Evolutionary conservation across 2,797 vertebrate species (phyloP).

Genomic region (Crax fasciolata): DNA sequence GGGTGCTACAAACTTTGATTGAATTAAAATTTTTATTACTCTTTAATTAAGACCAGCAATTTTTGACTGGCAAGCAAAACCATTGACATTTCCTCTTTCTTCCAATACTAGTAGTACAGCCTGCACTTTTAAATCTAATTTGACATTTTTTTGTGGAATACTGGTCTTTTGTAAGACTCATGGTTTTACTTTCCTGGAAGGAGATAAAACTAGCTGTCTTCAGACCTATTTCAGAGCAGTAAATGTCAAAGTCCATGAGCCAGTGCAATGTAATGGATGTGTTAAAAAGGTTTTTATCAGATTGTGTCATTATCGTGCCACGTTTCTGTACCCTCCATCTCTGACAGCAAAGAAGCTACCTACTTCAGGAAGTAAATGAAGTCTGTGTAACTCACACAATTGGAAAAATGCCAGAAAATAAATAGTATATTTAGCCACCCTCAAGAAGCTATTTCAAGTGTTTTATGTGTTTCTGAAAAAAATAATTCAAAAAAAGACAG

Average conservation of each 20-base stretch:
- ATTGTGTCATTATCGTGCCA: background rate
- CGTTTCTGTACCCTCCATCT: background rate
- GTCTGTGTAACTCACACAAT: background rate
- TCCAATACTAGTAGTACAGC: background rate
- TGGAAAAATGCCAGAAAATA: slow-evolving; percentile 53
- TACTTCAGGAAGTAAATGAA: slow-evolving; percentile 14
- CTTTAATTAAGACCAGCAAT: slow-evolving; percentile 49
- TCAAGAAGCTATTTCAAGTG: slow-evolving; percentile 57
- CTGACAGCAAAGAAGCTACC: background rate
- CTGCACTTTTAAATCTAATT: slow-evolving; percentile 7
- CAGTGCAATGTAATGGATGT: background rate
- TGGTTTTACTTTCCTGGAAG: slow-evolving; percentile 13
- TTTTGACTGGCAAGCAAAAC: slow-evolving; percentile 5
- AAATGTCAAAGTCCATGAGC: slow-evolving; percentile 14
- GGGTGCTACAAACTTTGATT: slow-evolving; percentile 24
- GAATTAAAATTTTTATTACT: slow-evolving; percentile 57
- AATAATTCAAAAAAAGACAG: slow-evolving; percentile 18
- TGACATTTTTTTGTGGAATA: background rate
- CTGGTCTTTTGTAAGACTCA: background rate
- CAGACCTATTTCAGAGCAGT: slow-evolving; percentile 7
- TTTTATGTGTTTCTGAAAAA: slow-evolving; percentile 49
- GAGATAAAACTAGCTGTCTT: slow-evolving; percentile 24
- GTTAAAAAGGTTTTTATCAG: slow-evolving; percentile 23
- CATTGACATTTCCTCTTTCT: background rate
- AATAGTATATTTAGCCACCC: slow-evolving; percentile 34